phyloP scores from a whole-genome alignment of 2,113 vertebrate species.

The Melanerpes aurifrons region DNA sequence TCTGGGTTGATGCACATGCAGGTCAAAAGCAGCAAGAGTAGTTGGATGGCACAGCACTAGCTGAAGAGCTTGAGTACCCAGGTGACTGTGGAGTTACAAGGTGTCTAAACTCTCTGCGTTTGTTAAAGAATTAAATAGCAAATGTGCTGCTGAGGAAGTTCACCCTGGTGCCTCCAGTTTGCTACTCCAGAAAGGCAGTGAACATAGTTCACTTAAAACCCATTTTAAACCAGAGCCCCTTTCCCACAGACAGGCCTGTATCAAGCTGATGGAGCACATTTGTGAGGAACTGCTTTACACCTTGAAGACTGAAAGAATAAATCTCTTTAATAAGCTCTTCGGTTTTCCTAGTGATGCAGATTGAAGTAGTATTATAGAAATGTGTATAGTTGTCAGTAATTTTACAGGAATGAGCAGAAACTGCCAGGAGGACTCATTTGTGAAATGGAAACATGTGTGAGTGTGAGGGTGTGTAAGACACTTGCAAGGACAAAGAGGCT shows the following conservation, averaged over 20 bases:
- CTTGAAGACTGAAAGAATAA: slow-evolving; percentile 61
- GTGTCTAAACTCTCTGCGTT: neutral
- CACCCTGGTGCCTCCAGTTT: neutral
- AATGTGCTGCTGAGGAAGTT: neutral
- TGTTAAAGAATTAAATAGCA: neutral
- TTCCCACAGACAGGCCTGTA: neutral
- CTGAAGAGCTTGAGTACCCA: neutral
- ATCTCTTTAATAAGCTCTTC: slow-evolving; percentile 72
- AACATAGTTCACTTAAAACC: neutral
- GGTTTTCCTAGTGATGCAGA: slow-evolving; percentile 55
- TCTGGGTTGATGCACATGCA: neutral
- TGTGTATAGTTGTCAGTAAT: slow-evolving; percentile 70
- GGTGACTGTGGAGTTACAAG: neutral
- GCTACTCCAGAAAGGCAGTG: neutral
- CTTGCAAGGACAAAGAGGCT: slow-evolving; percentile 58
- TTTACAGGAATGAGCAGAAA: slow-evolving; percentile 40
- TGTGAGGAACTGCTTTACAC: slow-evolving; percentile 43
- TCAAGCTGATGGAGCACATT: slow-evolving; percentile 44
- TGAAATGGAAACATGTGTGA: slow-evolving; percentile 42
- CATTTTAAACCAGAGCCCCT: neutral
- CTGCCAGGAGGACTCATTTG: slow-evolving; percentile 54
- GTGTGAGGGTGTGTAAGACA: neutral
- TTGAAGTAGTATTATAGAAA: slow-evolving; percentile 69
- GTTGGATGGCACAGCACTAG: neutral
- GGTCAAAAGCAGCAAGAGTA: neutral